Evolutionary conservation across 2,888 invertebrate genomes (phyloP).

Genomic region (Maniola hyperantus): DNA sequence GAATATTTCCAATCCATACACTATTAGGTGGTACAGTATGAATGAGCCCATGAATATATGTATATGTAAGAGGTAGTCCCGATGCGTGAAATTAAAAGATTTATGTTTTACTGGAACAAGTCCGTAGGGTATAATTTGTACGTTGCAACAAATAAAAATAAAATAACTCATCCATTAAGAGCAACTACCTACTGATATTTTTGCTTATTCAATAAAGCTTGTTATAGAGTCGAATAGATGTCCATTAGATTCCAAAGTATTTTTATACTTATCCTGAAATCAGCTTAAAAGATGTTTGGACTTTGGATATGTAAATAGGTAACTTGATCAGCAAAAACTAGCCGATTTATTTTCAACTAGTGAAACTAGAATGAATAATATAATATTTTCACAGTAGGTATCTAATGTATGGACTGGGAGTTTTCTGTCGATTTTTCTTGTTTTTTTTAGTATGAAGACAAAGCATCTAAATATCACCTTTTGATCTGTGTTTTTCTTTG

Average conservation of each 20-base stretch:
- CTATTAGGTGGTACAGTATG: not conserved
- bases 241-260: not conserved
- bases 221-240: not conserved
- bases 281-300: not conserved
- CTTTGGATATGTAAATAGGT: not conserved
- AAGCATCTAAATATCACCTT: conserved; percentile 31
- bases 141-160: not conserved
- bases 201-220: not conserved
- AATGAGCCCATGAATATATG: not conserved
- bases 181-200: not conserved
- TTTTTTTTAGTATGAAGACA: conserved; percentile 21
- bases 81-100: too few species aligned
- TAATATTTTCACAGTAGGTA: too few species aligned
- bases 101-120: not conserved
- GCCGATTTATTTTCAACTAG: too few species aligned
- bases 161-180: not conserved
- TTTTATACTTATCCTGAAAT: not conserved
- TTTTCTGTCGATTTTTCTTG: conserved; percentile 10
- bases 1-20: conserved; percentile 29
- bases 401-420: conserved; percentile 8
- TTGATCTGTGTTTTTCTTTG: conserved; percentile 22
- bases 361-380: too few species aligned
- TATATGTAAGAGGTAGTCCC: too few species aligned
- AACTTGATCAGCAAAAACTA: too few species aligned
- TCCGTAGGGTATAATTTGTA: not conserved